A percentile compares a stretch with the other conserved stretches of the same genome.
Conservation (phyloP, 2,797 vertebrate genomes). For the Antennarius maculatus region DNA sequence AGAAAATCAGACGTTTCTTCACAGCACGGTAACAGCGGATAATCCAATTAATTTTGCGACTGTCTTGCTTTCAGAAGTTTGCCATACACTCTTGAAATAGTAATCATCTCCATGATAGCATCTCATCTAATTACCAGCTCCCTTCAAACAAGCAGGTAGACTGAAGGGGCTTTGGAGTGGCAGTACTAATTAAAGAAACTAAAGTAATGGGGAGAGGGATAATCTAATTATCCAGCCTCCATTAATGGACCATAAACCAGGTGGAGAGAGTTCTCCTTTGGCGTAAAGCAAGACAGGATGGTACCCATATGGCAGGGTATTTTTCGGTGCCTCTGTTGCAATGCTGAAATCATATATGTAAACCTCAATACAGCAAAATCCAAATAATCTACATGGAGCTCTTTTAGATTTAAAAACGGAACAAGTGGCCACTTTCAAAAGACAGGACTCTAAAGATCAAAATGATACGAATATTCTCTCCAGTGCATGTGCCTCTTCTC, state of each 20-base stretch:
- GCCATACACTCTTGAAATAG: slow-evolving; percentile 15
- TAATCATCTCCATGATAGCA: slow-evolving; percentile 30
- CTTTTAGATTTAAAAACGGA: too few species aligned
- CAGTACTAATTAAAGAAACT: slow-evolving; percentile 54
- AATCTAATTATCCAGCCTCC: slow-evolving; percentile 52
- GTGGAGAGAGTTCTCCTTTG: slow-evolving; percentile 25
- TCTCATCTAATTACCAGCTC: slow-evolving; percentile 40
- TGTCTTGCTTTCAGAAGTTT: slow-evolving; percentile 7
- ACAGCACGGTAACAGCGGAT: background rate
- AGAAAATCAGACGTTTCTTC: slow-evolving; percentile 14
- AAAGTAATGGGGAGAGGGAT: slow-evolving; percentile 49
- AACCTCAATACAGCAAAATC: slow-evolving; percentile 14
- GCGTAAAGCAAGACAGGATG: slow-evolving; percentile 25
- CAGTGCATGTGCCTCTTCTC: background rate
- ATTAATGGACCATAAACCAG: slow-evolving; percentile 53
- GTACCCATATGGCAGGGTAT: slow-evolving; percentile 33
- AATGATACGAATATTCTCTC: background rate
- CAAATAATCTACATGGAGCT: background rate
- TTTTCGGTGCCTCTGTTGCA: slow-evolving; percentile 1
- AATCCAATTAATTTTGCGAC: slow-evolving; percentile 1
- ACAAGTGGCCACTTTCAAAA: too few species aligned
- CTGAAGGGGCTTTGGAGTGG: slow-evolving; percentile 31
- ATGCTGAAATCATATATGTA: slow-evolving; percentile 12
- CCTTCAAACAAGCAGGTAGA: slow-evolving; percentile 32
- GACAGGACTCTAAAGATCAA: too few species aligned